Evolutionary conservation across 1,140 invertebrate genomes (phyloP), one percentile per base, ranked within the genome.

Genomic region (Lineus longissimus): DNA sequence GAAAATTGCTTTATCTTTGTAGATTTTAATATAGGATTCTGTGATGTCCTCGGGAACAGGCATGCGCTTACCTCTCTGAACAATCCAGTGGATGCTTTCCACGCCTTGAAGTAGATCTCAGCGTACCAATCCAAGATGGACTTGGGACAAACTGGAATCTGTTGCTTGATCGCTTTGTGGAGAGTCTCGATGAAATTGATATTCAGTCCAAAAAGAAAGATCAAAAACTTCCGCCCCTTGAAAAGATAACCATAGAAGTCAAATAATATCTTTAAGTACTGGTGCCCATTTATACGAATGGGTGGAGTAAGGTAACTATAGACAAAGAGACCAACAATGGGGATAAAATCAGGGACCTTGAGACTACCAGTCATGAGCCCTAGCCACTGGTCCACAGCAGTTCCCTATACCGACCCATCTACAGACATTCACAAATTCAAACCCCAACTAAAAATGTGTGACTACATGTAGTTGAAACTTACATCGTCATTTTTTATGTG

Each of bases 61-160:
- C 33, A 36, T 7, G 33, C 4, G 33, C 4, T 36, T 36, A 63
- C 62, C 57, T 64, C 45, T 31, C 57, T 36, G 30, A 25, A 51
- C 19, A 23, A 7, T 22, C 47, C 71, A 11, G 59, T 65, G 61
- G 70, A 61, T 27, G 55, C 63, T 51, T 67, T 63, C 76, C 76
- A 78, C n/a, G 76, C 73, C 40, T 68, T 65, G 65, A 76, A 76
- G 62, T 78, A 80, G 1, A 80, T 65, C 23, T 78, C 73, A 55
- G 75, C 73, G 70, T 74, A 78, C 43, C 63, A 63, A 17, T 60
- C 64, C 40, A 71, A 36, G 63, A 68, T 70, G 4, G 67, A 62
- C 30, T 65, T 73, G n/a, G 76, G 68, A 19, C 61, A 60, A 23
- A 61, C 61, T 0, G 70, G 67, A 4, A 79, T 57, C 27, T 74